A percentile compares a stretch with the other conserved stretches of the same genome.
Conservation (phyloP, 2,113 vertebrate species). For the Thamnaconus septentrionalis region DNA sequence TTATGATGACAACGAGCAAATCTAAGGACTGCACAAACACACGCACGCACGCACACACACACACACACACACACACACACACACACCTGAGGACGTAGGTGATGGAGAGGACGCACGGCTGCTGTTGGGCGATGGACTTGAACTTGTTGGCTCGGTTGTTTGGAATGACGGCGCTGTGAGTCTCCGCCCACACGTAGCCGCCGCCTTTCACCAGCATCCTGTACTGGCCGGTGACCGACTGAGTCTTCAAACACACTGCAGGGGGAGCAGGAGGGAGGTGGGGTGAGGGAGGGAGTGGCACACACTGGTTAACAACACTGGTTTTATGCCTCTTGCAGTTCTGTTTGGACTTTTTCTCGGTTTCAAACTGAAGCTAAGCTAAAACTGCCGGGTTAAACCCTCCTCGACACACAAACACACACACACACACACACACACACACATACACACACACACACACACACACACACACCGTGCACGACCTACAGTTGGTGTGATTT, state of each 20-base stretch:
- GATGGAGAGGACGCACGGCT: conserved; percentile 89
- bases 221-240: conserved; percentile 90
- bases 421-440: too few species aligned
- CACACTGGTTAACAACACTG: not conserved
- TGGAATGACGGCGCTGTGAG: conserved; percentile 90
- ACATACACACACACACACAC: too few species aligned
- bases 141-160: conserved; percentile 78
- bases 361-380: too few species aligned
- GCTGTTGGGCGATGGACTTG: conserved; percentile 80
- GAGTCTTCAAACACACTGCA: conserved; percentile 89
- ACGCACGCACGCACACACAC: too few species aligned
- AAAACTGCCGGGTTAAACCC: too few species aligned
- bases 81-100: conserved; percentile 92
- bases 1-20: too few species aligned
- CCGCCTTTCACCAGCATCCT: conserved; percentile 91
- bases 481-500: conserved; percentile 90
- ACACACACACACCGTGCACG: too few species aligned
- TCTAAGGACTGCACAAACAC: too few species aligned
- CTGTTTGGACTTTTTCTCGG: not conserved
- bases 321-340: not conserved
- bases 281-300: too few species aligned
- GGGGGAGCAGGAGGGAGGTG: not conserved
- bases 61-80: not conserved
- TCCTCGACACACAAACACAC: too few species aligned
- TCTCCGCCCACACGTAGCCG: conserved; percentile 94